Base-by-base conservation (phyloP, 2,113 vertebrate species). In the Erpornis zantholeuca region DNA sequence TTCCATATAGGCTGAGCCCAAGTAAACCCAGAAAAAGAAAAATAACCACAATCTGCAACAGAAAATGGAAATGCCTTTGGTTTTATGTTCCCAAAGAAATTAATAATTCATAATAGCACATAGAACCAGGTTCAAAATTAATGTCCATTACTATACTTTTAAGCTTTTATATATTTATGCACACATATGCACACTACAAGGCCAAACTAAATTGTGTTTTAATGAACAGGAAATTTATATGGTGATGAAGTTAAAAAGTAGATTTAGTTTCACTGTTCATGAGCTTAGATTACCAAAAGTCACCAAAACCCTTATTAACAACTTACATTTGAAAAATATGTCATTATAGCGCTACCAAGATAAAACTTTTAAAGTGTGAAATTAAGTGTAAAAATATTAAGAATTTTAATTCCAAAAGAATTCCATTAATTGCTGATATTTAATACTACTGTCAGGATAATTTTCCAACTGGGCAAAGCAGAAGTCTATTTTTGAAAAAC, bases 1-100 rank as follows among this genome's bases (percentile, higher is more conserved):
- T 99, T 92, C 99, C 99, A 10, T 99, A 99, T 50, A 99, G 98
- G 92, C 99, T 99, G 97, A 99, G 97, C 20, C 98, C 98, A 96
- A 99, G 98, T 92, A 99, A 98, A 94, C 98, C 98, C 97, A 99
- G 96, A 95, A 99, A 99, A 65, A 99, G 98, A 76, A 99, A 97
- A 95, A 99, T 98, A 86, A 99, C 99, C 95, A 98, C 98, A 80
- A 99, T 98, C 99, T 99, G 98, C 31, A 96, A 96, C 15, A 96
- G 75, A 97, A 75, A 70, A 59, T 21, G 27, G 68, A 84, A 70
- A 86, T 12, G 9, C 3, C 20, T 61, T 35, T 21, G 10, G 31
- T 4, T 54, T 70, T 38, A 52, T 18, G 17, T 52, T 63, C 53
- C 49, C 59, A 33, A 73, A 68, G 10, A 45, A 42, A 76, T 45